A percentile compares a stretch with the other conserved stretches of the same genome.
These are phyloP conservation scores for Hyles euphorbiae DNA, from an alignment of 1,140 invertebrate species.

Conservation along the genomic window DNA sequence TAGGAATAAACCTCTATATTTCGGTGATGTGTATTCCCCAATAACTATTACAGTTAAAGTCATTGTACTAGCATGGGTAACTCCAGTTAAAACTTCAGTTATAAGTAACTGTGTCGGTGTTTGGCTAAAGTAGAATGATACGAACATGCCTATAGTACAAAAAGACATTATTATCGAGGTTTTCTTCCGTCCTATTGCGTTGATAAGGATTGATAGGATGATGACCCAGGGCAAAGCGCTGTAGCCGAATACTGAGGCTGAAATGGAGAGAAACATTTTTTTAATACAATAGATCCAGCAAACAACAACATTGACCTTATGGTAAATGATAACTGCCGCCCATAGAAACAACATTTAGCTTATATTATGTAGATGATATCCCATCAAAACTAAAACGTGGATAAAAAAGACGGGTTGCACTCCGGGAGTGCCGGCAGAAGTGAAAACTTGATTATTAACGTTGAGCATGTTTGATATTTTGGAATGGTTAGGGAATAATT, in stretches of 20 bases:
- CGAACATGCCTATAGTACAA: constrained; percentile 5
- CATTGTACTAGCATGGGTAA: not conserved
- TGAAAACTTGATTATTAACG: no score
- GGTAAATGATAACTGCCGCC: no score
- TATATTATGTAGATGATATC: no score
- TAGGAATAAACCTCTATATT: constrained; percentile 18
- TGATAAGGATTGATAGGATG: constrained; percentile 8
- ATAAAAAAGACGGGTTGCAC: no score
- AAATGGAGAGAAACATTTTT: constrained; percentile 9
- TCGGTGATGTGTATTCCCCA: constrained; percentile 15
- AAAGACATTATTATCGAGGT: constrained; percentile 6
- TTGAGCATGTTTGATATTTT: no score
- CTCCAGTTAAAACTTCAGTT: constrained; percentile 12
- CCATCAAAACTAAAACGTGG: no score
- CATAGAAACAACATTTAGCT: no score
- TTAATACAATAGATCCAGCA: no score
- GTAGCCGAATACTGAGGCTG: constrained; percentile 15
- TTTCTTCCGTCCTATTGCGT: constrained; percentile 16
- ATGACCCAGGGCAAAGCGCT: constrained; percentile 8
- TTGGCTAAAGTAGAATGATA: constrained; percentile 12
- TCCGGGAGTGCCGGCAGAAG: no score
- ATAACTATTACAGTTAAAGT: constrained; percentile 12
- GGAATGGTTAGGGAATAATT: no score
- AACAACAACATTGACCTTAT: no score
- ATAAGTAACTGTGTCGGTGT: constrained; percentile 9